Conservation (phyloP, 2,113 vertebrate genomes). For the Alligator sinensis region DNA sequence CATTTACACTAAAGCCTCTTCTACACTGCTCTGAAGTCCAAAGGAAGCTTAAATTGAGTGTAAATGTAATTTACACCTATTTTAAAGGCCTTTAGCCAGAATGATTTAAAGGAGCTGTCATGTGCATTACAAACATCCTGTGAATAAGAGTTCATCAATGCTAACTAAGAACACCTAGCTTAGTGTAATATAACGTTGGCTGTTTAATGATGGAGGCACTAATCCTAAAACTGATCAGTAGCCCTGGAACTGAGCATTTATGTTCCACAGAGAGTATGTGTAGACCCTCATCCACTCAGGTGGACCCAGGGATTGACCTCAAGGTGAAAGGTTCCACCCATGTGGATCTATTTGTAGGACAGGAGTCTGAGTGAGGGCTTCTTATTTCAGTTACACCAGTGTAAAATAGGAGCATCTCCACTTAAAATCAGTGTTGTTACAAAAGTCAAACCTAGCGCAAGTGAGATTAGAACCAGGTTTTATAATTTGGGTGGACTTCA, state of each 20-base stretch:
- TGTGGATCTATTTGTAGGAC: background rate
- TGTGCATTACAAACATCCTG: background rate
- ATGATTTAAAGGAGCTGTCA: background rate
- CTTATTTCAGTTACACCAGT: background rate
- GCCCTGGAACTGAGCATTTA: background rate
- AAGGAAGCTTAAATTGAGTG: background rate
- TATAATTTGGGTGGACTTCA: background rate
- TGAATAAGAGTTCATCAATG: background rate
- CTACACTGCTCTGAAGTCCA: background rate
- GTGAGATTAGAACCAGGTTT: background rate
- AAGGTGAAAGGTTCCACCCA: background rate
- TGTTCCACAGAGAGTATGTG: background rate
- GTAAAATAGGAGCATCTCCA: background rate
- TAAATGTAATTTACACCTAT: background rate
- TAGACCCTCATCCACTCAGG: background rate
- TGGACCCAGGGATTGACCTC: background rate
- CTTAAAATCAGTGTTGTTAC: background rate
- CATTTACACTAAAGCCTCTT: background rate
- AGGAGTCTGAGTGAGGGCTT: background rate
- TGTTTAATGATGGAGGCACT: background rate
- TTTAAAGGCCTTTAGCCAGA: background rate
- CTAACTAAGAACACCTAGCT: background rate
- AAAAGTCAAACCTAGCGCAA: background rate
- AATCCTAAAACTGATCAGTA: background rate
- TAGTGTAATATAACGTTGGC: background rate